Base-by-base conservation (phyloP, 2,888 invertebrate species). In the Phymatocera aterrima region DNA sequence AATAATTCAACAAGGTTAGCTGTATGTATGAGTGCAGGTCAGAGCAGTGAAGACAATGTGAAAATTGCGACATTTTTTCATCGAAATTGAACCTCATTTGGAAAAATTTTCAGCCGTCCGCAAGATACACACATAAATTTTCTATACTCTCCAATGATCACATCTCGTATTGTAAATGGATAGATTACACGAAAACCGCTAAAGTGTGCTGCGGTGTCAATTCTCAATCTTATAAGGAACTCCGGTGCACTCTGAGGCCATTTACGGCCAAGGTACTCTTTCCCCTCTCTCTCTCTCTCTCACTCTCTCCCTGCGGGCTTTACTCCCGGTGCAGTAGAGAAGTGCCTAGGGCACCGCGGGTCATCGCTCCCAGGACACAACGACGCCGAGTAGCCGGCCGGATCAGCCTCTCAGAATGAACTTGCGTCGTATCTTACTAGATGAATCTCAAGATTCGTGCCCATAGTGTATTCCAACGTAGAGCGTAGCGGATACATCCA, bases 361-460 rank as follows among this genome's bases (percentile, higher is more conserved):
- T 85, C 85, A 85, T 83, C 83, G 85, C 83, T 82, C 85, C 83
- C 83, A 85, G 84, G 83, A 84, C 84, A 83, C 83, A 78, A 80
- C 83, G 82, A 81, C 82, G 78, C 81, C 46, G 51, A 60, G 79
- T 54, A 57, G 65, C 78, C 24, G 51, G 31, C 65, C 46, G 8
- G 18, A 51, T 2, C 61, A 37, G 34, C 43, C 51, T 72, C 72
- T 18, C 51, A 72, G 72, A 31, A 51, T 72, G 51, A 72, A 72
- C 72, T 72, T 72, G 51, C 72, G 15, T 15, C 51, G 8, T 34
- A 51, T 48, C 34, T 31, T 24, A 28, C 12, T 24, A 28, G 72
- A 37, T 37, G 31, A 51, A 51, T 72, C 72, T 72, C 18, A 21
- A 51, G 18, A 72, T 15, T 18, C 48, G 31, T 24, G n/a, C 28